Evolutionary conservation across 1,140 invertebrate genomes (phyloP).

Genomic region (Argopecten irradians): DNA sequence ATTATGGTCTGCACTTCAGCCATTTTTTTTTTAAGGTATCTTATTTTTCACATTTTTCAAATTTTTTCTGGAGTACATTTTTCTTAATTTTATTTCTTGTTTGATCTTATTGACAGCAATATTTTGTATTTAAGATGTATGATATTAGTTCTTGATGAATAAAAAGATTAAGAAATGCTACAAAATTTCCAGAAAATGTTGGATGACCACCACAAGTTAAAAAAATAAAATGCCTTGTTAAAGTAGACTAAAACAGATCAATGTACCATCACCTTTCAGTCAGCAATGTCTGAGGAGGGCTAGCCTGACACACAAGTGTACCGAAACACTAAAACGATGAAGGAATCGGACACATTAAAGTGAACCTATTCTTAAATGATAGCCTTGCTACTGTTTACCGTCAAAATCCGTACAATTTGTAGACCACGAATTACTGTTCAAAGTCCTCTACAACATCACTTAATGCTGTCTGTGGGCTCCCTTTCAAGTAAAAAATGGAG

Average conservation of each 20-base stretch:
- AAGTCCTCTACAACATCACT: neutral
- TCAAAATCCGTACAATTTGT: slow-evolving; percentile 5
- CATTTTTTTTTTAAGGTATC: neutral
- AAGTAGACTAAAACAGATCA: neutral
- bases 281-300: neutral
- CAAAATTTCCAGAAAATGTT: neutral
- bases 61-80: no score
- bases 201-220: slow-evolving; percentile 1
- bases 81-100: no score
- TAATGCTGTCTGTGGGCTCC: slow-evolving; percentile 6
- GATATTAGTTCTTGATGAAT: no score
- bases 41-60: no score
- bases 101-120: no score
- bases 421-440: neutral
- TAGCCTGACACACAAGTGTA: neutral
- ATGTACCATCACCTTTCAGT: neutral
- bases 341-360: neutral
- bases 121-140: no score
- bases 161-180: no score
- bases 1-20: neutral
- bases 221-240: neutral
- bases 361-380: neutral
- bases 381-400: neutral
- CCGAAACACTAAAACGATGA: neutral
- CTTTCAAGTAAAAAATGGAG: neutral